Conservation (phyloP, 1,140 invertebrate genomes). For the Cyclina sinensis region DNA sequence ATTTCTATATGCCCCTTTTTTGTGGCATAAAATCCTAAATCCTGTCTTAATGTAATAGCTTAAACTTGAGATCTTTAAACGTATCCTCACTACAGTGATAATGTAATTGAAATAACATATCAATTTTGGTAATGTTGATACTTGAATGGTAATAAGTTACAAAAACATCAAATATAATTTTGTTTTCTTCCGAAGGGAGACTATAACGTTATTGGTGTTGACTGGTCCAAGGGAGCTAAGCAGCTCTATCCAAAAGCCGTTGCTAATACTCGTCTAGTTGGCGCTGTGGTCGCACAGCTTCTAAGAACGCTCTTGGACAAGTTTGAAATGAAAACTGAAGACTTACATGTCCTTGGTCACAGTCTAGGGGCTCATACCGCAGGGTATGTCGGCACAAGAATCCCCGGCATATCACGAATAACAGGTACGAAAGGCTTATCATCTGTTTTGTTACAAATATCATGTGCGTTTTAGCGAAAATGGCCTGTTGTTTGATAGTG, state of each 20-base stretch:
- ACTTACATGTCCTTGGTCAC: constrained; percentile 94
- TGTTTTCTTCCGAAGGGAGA: constrained; percentile 88
- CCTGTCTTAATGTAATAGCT: too few relatives aligned
- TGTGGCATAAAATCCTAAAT: too few relatives aligned
- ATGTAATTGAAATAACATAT: too few relatives aligned
- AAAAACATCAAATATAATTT: too few relatives aligned
- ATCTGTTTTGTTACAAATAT: background rate
- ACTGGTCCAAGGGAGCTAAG: constrained; percentile 96
- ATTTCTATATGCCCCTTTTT: too few relatives aligned
- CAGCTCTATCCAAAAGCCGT: constrained; percentile 96
- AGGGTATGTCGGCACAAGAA: constrained; percentile 95
- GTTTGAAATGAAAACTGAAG: constrained; percentile 54
- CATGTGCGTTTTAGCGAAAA: too few relatives aligned
- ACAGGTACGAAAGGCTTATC: constrained; percentile 86
- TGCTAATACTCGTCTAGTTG: constrained; percentile 96
- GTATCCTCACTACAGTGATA: too few relatives aligned
- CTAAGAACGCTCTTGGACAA: constrained; percentile 81
- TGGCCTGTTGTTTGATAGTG: too few relatives aligned
- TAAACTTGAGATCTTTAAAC: too few relatives aligned
- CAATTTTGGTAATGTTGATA: too few relatives aligned
- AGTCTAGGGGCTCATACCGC: constrained; percentile 95
- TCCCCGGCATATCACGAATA: constrained; percentile 92
- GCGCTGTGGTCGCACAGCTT: constrained; percentile 94
- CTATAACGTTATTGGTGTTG: constrained; percentile 95
- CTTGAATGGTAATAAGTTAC: too few relatives aligned